phyloP scores from a whole-genome alignment of 2,113 vertebrate species.

The Esox niger region DNA sequence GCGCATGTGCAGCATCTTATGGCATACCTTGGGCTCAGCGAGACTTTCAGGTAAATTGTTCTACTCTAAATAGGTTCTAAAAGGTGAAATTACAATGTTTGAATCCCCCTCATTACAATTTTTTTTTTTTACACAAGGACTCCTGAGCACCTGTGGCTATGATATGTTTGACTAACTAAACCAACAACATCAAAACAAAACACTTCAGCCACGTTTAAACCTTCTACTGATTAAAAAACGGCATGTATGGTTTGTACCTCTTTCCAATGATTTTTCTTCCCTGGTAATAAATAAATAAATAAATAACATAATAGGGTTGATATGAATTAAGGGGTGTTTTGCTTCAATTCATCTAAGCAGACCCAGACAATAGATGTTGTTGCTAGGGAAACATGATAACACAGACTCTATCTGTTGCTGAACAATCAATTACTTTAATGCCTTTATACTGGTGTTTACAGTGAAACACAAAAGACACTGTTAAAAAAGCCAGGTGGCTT shows the following conservation, averaged over 20 bases:
- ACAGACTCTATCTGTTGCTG: conserved; percentile 82
- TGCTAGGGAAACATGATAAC: conserved; percentile 84
- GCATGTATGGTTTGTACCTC: conserved; percentile 65
- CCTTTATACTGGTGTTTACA: conserved; percentile 73
- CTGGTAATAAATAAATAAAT: conserved; percentile 61
- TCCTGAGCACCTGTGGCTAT: conserved; percentile 17
- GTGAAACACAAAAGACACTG: conserved; percentile 53
- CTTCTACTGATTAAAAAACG: conserved; percentile 74
- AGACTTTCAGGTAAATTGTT: too few species aligned
- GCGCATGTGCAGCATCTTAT: too few species aligned
- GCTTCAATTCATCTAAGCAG: conserved; percentile 84
- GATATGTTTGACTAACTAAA: conserved; percentile 54
- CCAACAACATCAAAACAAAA: conserved; percentile 64
- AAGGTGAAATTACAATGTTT: conserved; percentile 21
- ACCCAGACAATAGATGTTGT: conserved; percentile 80
- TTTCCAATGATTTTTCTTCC: conserved; percentile 77
- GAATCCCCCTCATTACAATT: conserved; percentile 25
- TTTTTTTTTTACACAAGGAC: conserved; percentile 37
- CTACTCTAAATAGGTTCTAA: too few species aligned
- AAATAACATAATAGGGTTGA: conserved; percentile 75
- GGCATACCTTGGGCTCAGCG: too few species aligned
- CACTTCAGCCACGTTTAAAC: conserved; percentile 65
- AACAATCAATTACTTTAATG: conserved; percentile 89
- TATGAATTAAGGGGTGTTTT: conserved; percentile 85
- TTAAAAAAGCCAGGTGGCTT: conserved; percentile 52